These are phyloP conservation scores for Ectropis grisescens DNA, from an alignment of 1,140 invertebrate species.

Conservation along the genomic window DNA sequence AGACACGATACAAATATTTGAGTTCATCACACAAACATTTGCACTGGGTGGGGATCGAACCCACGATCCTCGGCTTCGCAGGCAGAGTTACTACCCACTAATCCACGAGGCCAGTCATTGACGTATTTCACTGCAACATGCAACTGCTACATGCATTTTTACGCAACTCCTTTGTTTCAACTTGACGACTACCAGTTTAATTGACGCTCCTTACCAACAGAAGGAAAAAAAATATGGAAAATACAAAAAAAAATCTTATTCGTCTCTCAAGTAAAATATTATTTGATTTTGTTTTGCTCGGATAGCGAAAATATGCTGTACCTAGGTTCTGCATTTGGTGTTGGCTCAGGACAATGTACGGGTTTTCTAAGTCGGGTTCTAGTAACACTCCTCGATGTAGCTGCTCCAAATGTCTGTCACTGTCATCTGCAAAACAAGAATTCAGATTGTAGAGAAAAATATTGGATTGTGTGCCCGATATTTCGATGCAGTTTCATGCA, in stretches of 20 bases:
- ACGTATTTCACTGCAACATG: not conserved
- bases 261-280: too few species aligned
- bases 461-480: too few species aligned
- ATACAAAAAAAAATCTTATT: constrained; percentile 6
- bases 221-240: constrained; percentile 1
- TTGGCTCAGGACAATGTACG: constrained; percentile 53
- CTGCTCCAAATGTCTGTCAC: constrained; percentile 43
- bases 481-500: too few species aligned
- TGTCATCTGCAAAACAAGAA: constrained; percentile 31
- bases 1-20: too few species aligned
- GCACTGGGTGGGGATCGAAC: too few species aligned
- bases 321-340: constrained; percentile 63
- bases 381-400: constrained; percentile 46
- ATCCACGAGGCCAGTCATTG: too few species aligned
- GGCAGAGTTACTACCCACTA: too few species aligned
- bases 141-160: not conserved
- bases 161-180: not conserved
- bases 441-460: not conserved
- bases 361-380: constrained; percentile 34
- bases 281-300: too few species aligned
- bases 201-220: not conserved
- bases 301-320: too few species aligned
- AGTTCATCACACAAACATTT: too few species aligned
- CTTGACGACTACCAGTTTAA: not conserved
- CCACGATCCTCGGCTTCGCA: too few species aligned